phyloP scores from a whole-genome alignment of 2,888 invertebrate genomes.

The Nipponacmea schrenckii region DNA sequence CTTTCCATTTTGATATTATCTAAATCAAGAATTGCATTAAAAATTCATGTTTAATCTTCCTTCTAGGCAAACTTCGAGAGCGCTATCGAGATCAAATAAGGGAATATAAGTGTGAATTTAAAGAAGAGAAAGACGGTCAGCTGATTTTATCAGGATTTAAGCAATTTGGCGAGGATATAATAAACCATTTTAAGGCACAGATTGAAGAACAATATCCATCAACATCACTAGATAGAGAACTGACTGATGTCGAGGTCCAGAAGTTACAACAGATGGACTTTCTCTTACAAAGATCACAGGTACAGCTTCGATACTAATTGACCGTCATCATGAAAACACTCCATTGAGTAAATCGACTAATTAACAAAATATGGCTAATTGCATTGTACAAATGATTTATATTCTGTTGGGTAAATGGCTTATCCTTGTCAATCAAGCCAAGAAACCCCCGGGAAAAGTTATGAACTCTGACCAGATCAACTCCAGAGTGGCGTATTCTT shows the following conservation, averaged over 20 bases:
- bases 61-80: conserved; percentile 30
- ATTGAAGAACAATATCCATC: conserved; percentile 40
- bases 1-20: no score
- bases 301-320: conserved; percentile 7
- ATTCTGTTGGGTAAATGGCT: no score
- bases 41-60: background rate
- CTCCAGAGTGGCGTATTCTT: no score
- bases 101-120: conserved; percentile 32
- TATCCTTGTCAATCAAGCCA: no score
- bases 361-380: no score
- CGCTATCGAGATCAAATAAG: conserved; percentile 20
- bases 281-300: conserved; percentile 43
- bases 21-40: no score
- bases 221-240: conserved; percentile 27
- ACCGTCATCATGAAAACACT: no score
- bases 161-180: conserved; percentile 35
- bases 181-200: conserved; percentile 35
- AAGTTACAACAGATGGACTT: conserved; percentile 40
- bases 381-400: no score
- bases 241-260: conserved; percentile 30
- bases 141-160: conserved; percentile 33
- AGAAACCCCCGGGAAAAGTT: no score
- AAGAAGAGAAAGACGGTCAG: conserved; percentile 17
- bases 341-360: no score
- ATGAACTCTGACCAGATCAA: no score